A percentile compares a stretch with the other conserved stretches of the same genome.
Evolutionary conservation across 2,113 vertebrate species (phyloP).

Genomic region (Crotalus viridis): DNA sequence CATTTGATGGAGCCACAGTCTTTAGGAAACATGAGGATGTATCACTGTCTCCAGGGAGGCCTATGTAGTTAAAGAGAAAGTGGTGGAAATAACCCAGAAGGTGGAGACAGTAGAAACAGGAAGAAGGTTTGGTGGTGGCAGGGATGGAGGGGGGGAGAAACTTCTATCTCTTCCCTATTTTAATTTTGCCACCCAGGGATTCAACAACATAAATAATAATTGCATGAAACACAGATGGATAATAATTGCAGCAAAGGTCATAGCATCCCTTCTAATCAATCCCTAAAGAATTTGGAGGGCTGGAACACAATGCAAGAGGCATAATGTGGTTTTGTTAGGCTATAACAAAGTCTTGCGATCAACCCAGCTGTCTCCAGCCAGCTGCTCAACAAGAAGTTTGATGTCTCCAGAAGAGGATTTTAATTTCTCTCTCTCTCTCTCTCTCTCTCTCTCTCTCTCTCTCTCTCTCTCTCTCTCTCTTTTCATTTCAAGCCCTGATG

Average conservation of each 20-base stretch:
- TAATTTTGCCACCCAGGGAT: slow-evolving; percentile 59
- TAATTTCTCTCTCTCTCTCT: neutral
- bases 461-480: too few relatives aligned
- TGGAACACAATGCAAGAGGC: neutral
- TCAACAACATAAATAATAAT: slow-evolving; percentile 53
- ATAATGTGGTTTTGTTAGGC: neutral
- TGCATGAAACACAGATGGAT: slow-evolving; percentile 48
- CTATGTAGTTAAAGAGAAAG: slow-evolving; percentile 46
- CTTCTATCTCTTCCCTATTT: slow-evolving; percentile 33
- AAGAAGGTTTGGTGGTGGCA: neutral
- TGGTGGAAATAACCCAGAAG: slow-evolving; percentile 15
- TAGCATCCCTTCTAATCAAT: slow-evolving; percentile 23
- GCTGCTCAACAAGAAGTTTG: neutral
- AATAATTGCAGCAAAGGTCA: slow-evolving; percentile 21
- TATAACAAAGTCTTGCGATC: neutral
- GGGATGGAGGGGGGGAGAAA: neutral
- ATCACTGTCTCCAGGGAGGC: slow-evolving; percentile 52
- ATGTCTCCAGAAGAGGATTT: neutral
- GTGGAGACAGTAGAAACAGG: neutral
- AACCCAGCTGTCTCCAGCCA: neutral
- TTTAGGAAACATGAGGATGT: slow-evolving; percentile 41
- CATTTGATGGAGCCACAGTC: slow-evolving; percentile 51
- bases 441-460: too few relatives aligned
- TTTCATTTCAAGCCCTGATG: neutral
- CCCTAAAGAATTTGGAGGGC: slow-evolving; percentile 19